Conservation (phyloP, 2,888 invertebrate species). For the Ochropleura leucogaster region DNA sequence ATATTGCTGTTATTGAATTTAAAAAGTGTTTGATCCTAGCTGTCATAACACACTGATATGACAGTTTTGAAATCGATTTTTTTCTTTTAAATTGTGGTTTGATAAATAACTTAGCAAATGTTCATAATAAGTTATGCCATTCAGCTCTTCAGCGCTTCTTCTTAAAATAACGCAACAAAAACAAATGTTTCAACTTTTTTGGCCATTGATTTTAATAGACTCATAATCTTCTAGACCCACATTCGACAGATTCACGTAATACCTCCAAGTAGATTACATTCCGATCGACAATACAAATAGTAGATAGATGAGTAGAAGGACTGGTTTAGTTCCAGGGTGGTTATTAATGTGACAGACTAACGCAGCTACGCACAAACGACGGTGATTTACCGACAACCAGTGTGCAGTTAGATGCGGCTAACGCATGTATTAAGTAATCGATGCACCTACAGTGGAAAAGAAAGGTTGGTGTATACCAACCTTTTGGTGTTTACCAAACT, state of each 20-base stretch:
- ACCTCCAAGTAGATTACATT: slow-evolving; percentile 21
- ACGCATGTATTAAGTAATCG: slow-evolving; percentile 40
- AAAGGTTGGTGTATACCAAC: not conserved
- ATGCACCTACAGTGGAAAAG: slow-evolving; percentile 11
- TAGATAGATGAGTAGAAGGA: slow-evolving; percentile 17
- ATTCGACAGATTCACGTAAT: slow-evolving; percentile 42
- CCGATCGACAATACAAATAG: slow-evolving; percentile 29
- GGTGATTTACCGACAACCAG: slow-evolving; percentile 46
- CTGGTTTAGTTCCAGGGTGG: slow-evolving; percentile 42
- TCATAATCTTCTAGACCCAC: slow-evolving; percentile 2
- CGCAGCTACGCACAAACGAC: slow-evolving; percentile 26
- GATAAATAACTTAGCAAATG: too few species aligned
- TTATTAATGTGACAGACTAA: slow-evolving; percentile 62
- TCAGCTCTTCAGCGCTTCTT: too few species aligned
- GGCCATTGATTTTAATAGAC: too few species aligned
- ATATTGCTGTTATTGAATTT: too few species aligned
- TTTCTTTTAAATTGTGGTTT: too few species aligned
- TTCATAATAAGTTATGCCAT: too few species aligned
- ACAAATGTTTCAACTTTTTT: too few species aligned
- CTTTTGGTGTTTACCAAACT: too few species aligned
- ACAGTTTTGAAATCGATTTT: too few species aligned
- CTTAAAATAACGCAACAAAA: too few species aligned
- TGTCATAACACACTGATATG: too few species aligned
- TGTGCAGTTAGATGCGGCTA: slow-evolving; percentile 33
- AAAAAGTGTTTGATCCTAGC: too few species aligned